Percentiles rank a stretch among this genome's conserved stretches.
Evolutionary conservation across 2,888 invertebrate genomes (phyloP).

Genomic region (Chromoteleia sp.): DNA sequence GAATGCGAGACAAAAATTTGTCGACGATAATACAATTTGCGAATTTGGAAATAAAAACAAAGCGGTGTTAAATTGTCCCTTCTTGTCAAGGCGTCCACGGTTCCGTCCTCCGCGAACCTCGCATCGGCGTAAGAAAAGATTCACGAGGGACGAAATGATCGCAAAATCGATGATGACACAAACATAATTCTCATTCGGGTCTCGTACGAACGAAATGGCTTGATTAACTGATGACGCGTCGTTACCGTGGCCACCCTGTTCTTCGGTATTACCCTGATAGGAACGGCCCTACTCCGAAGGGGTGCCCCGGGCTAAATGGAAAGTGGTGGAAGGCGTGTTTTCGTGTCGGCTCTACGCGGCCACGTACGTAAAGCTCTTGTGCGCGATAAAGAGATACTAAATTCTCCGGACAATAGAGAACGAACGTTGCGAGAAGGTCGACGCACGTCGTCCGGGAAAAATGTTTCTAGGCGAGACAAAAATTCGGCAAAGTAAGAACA

Average conservation of each 20-base stretch:
- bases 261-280: slow-evolving; percentile 77
- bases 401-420: slow-evolving; percentile 50
- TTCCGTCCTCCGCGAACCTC: background rate
- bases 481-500: background rate
- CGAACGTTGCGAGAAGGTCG: slow-evolving; percentile 41
- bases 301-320: slow-evolving; percentile 74
- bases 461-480: slow-evolving; percentile 9
- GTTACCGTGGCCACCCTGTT: slow-evolving; percentile 80
- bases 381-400: slow-evolving; percentile 74
- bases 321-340: slow-evolving; percentile 75
- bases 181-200: slow-evolving; percentile 76
- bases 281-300: slow-evolving; percentile 73
- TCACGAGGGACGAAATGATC: slow-evolving; percentile 55
- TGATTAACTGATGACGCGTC: slow-evolving; percentile 84
- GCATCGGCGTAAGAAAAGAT: slow-evolving; percentile 17
- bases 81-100: background rate
- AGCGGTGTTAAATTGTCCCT: too few relatives aligned
- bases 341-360: slow-evolving; percentile 75
- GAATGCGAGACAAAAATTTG: background rate
- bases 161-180: slow-evolving; percentile 66
- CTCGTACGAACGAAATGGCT: slow-evolving; percentile 82
- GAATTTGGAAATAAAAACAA: too few relatives aligned
- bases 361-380: slow-evolving; percentile 76
- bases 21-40: too few relatives aligned
- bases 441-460: slow-evolving; percentile 15